Evolutionary conservation across 1,140 invertebrate species (phyloP).

Genomic region (Penaeus vannamei): DNA sequence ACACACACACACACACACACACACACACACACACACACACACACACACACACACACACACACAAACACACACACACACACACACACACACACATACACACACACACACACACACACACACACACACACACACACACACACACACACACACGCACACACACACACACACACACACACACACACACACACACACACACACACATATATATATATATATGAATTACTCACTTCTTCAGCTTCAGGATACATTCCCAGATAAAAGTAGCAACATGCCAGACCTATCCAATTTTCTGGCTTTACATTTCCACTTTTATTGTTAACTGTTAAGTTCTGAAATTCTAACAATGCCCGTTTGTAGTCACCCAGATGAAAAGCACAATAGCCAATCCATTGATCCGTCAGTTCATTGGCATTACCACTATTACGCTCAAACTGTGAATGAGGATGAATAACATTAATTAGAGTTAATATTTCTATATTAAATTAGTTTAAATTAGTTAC

Average conservation of each 20-base stretch:
- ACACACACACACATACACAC: too few relatives aligned
- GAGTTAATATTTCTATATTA: conserved; percentile 43
- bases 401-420: conserved; percentile 76
- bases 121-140: neutral
- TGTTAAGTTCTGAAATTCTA: conserved; percentile 68
- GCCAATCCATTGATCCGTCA: conserved; percentile 88
- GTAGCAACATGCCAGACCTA: conserved; percentile 93
- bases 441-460: neutral
- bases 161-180: neutral
- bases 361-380: conserved; percentile 96
- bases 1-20: too few relatives aligned
- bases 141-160: neutral
- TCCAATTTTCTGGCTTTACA: conserved; percentile 72
- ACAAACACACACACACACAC: too few relatives aligned
- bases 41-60: too few relatives aligned
- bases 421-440: conserved; percentile 74
- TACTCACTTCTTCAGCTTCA: conserved; percentile 75
- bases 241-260: conserved; percentile 93
- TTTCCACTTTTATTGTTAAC: conserved; percentile 68
- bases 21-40: too few relatives aligned
- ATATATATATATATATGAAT: neutral
- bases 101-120: too few relatives aligned
- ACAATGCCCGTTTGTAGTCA: conserved; percentile 86
- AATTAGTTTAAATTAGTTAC: neutral
- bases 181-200: neutral